Conservation (phyloP, 2,113 vertebrate genomes). For the Dicerorhinus sumatrensis region DNA sequence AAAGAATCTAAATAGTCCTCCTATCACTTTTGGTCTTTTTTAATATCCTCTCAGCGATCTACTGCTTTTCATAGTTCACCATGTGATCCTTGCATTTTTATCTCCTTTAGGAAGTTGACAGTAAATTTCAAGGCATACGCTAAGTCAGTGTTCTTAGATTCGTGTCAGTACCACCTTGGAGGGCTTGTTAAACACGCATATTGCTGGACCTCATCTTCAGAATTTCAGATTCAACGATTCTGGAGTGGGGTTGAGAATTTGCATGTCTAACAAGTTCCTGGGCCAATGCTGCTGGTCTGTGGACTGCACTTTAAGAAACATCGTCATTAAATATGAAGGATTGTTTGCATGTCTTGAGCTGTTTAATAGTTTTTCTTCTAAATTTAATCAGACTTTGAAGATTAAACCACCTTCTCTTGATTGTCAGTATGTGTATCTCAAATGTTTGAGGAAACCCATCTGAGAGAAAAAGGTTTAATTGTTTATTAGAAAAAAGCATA, state of each 20-base stretch:
- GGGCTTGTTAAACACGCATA: background rate
- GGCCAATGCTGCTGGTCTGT: background rate
- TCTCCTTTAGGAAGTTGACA: background rate
- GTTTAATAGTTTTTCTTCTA: conserved; percentile 35
- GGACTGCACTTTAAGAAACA: conserved; percentile 15
- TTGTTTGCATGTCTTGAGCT: background rate
- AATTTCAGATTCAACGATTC: background rate
- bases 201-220: background rate
- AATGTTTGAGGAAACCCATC: conserved; percentile 43
- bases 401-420: conserved; percentile 8
- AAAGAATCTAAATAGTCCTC: background rate
- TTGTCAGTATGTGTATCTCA: background rate
- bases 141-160: background rate
- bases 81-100: background rate
- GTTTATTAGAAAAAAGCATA: conserved; percentile 46
- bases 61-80: background rate
- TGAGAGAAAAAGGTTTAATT: conserved; percentile 38
- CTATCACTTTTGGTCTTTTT: background rate
- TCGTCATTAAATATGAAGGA: background rate
- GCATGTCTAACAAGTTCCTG: background rate
- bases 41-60: background rate
- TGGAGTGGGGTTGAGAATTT: background rate
- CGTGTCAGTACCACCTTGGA: background rate
- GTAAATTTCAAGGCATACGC: background rate
- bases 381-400: conserved; percentile 27